A percentile compares a stretch with the other conserved stretches of the same genome.
Evolutionary conservation across 2,113 vertebrate species (phyloP).

Genomic region (Scortum barcoo): DNA sequence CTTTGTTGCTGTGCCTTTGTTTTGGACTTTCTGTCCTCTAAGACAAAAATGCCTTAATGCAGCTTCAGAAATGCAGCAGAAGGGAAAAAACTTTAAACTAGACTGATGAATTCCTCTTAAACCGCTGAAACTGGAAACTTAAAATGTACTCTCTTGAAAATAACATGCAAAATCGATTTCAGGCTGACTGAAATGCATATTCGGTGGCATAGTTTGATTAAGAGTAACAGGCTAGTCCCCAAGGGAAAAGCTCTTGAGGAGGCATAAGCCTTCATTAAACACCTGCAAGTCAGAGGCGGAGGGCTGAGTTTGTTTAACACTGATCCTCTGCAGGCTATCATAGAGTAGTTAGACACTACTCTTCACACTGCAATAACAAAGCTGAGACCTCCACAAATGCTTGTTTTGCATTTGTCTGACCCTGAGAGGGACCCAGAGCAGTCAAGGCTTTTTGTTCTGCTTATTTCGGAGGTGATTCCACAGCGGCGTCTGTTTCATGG

Average conservation of each 20-base stretch:
- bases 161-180: slow-evolving; percentile 2
- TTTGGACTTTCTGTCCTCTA: not conserved
- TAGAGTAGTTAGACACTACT: not conserved
- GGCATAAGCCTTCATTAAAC: slow-evolving; percentile 15
- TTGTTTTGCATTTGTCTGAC: slow-evolving; percentile 34
- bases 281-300: not conserved
- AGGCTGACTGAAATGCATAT: not conserved
- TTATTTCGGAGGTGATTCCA: slow-evolving; percentile 39
- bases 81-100: not conserved
- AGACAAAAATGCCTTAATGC: not conserved
- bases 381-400: not conserved
- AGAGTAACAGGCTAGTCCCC: slow-evolving; percentile 21
- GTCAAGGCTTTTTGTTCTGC: slow-evolving; percentile 39
- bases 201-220: slow-evolving; percentile 9
- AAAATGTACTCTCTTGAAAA: not conserved
- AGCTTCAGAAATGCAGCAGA: not conserved
- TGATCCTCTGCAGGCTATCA: slow-evolving; percentile 30
- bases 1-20: not conserved
- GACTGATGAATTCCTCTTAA: not conserved
- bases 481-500: slow-evolving; percentile 28
- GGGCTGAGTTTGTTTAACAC: slow-evolving; percentile 14
- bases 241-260: not conserved
- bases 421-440: slow-evolving; percentile 27
- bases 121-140: not conserved
- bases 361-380: slow-evolving; percentile 16